Base-by-base conservation (phyloP, 2,888 invertebrate species). In the Blastobasis adustella region DNA sequence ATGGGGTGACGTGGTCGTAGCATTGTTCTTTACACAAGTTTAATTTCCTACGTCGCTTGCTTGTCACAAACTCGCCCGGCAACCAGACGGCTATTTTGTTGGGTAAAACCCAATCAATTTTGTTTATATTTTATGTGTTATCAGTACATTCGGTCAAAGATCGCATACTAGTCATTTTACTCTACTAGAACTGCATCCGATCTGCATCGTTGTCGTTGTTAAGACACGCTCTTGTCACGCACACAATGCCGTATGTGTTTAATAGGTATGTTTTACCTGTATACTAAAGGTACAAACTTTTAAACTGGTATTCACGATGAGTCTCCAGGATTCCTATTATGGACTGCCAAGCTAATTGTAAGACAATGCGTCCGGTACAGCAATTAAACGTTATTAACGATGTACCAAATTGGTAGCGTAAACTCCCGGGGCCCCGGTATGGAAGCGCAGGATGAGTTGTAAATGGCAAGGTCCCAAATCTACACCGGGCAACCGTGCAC, bases 191-290 rank as follows among this genome's bases (percentile, higher is more conserved):
- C 41, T 40, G 41, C 41, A 40, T 40, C 41, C 6, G 41, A 40
- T 8, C 41, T 40, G 41, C 41, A 40, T 40, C 41, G 41, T 40
- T 40, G 41, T 40, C 41, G 41, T 40, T 40, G 41, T 40, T 40
- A 40, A 40, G 41, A 43, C 40, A 36, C 41, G 49, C 49, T 37
- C 36, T 37, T 49, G 37, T 46, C 49, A 42, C 43, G 41, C 37
- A 49, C 42, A 41, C 49, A 49, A 49, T 49, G 49, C 49, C 49
- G 49, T 37, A 49, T 49, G 49, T 49, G 43, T 43, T 49, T 49
- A 44, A 49, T 49, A 49, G 44, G 36, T 48, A 44, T 43, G 43
- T 43, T 49, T 49, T 49, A 49, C 49, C 49, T 49, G 43, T 43
- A 49, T 45, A 45, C 45, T 45, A 45, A 49, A 46, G 46, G 46